Conservation (phyloP, 1,140 invertebrate genomes). For the Campoletis sonorensis region DNA sequence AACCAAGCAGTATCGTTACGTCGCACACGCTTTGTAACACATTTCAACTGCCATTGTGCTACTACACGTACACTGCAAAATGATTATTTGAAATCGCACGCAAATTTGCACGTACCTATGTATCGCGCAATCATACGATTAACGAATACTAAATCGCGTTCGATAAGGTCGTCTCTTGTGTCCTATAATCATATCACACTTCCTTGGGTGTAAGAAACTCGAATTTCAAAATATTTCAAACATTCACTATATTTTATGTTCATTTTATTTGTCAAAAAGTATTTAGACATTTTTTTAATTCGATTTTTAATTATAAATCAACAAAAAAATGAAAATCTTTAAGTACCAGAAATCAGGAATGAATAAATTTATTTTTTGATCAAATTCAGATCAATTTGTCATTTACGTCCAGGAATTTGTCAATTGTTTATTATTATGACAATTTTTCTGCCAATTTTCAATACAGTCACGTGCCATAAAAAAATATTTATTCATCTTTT, state of each 20-base stretch:
- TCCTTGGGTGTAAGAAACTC: background rate
- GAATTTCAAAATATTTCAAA: background rate
- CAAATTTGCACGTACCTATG: slow-evolving; percentile 29
- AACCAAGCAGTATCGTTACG: background rate
- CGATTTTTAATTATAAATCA: background rate
- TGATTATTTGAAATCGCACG: slow-evolving; percentile 22
- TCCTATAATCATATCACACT: background rate
- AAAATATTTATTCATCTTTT: no score
- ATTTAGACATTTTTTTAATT: background rate
- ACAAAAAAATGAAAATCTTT: background rate
- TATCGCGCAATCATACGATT: slow-evolving; percentile 14
- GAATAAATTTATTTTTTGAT: no score
- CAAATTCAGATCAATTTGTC: no score
- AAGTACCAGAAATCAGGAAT: background rate
- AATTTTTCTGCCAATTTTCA: no score
- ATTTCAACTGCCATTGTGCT: background rate
- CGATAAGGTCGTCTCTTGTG: slow-evolving; percentile 3
- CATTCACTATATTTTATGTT: background rate
- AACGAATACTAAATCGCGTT: slow-evolving; percentile 29
- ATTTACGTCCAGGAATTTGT: no score
- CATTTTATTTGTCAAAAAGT: background rate
- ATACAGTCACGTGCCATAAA: no score
- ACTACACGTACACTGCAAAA: background rate
- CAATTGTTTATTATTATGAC: no score
- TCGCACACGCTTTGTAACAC: background rate